Evolutionary conservation across 2,113 vertebrate genomes (phyloP).

Genomic region (Cryptoleucopteryx plumbea): DNA sequence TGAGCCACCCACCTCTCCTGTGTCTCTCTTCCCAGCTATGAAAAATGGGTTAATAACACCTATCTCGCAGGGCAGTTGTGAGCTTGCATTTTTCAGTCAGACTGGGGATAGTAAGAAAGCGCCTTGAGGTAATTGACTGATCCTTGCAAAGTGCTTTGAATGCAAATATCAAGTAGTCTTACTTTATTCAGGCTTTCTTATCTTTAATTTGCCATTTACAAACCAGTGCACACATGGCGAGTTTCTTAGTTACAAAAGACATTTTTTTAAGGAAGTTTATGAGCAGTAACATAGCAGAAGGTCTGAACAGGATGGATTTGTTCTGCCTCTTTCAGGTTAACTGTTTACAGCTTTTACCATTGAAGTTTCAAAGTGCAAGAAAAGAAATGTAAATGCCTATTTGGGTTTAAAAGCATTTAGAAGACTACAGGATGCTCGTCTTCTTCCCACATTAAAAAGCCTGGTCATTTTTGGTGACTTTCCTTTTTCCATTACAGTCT

Average conservation of each 20-base stretch:
- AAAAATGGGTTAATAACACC: background rate
- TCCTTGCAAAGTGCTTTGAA: conserved; percentile 3
- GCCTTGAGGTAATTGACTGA: background rate
- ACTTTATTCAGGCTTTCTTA: conserved; percentile 5
- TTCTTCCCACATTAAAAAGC: background rate
- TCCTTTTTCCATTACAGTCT: background rate
- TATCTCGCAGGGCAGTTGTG: background rate
- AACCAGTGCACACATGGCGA: background rate
- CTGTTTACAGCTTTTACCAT: background rate
- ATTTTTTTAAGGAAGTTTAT: background rate
- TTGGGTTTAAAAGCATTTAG: background rate
- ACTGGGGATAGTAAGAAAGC: background rate
- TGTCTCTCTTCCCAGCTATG: background rate
- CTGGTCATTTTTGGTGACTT: background rate
- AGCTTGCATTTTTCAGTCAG: conserved; percentile 1
- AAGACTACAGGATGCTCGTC: background rate
- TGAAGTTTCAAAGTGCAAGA: background rate
- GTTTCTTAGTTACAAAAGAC: background rate
- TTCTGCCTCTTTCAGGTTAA: background rate
- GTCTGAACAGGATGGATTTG: background rate
- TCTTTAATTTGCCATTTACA: conserved; percentile 25
- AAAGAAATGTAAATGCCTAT: background rate
- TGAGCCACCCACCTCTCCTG: background rate
- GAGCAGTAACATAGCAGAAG: background rate
- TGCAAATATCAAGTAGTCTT: background rate